Base-by-base conservation (phyloP, 2,888 invertebrate genomes). In the Mayetiola destructor region DNA sequence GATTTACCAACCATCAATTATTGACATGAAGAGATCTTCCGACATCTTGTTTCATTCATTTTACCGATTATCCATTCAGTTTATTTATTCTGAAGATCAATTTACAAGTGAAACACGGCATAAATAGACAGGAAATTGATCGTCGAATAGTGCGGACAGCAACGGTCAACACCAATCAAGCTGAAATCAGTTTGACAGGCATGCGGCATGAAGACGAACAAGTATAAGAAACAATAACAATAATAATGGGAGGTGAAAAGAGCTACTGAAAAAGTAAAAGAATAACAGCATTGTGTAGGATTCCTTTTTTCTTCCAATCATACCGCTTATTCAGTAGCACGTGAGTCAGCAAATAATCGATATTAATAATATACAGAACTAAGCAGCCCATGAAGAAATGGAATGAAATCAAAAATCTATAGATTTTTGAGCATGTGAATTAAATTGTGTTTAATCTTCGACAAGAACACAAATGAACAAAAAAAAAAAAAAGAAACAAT, bases 321-420 rank as follows among this genome's bases (percentile, higher is more conserved):
- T 32, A 32, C 36, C 27, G 27, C 48, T 48, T 32, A 12, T 32
- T 53, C 53, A 53, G 30, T 53, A 32, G 53, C 53, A 53, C 53
- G 53, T 53, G 53, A 53, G 53, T 53, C 53, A 53, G 53, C 53
- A 53, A 53, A 53, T 53, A 53, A 53, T 53, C 48, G 27, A 48
- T 48, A 48, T 27, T 27, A 48, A 48, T 27, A 23, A 48, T 48
- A 48, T 48, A 27, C n/a, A n/a, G n/a, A n/a, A n/a, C n/a, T n/a
- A n/a, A n/a, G n/a, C n/a, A n/a, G n/a, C n/a, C n/a, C n/a, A n/a
- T n/a, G n/a, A n/a, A n/a, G n/a, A n/a, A n/a, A n/a, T n/a, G n/a
- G n/a, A n/a, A n/a, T n/a, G n/a, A n/a, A n/a, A n/a, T n/a, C n/a
- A n/a, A n/a, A n/a, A n/a, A n/a, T n/a, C n/a, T n/a, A n/a, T n/a